Conservation (phyloP, 2,113 vertebrate species). For the Turnix velox region DNA sequence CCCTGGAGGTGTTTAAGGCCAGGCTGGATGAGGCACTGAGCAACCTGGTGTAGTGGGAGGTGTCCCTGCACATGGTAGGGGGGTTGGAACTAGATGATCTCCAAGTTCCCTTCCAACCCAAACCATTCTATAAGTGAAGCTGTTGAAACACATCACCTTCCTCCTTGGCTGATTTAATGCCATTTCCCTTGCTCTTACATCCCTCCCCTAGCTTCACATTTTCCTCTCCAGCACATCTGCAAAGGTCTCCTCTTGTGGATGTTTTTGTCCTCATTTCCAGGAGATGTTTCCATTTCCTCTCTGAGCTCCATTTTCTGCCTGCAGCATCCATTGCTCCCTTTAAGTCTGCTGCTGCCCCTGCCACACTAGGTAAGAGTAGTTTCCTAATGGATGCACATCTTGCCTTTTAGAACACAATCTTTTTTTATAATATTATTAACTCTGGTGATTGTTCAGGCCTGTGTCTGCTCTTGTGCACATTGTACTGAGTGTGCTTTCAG, state of each 20-base stretch:
- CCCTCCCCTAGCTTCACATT: background rate
- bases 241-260: background rate
- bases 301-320: background rate
- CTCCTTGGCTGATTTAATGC: background rate
- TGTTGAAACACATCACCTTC: background rate
- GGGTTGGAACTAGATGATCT: no score
- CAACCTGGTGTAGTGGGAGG: no score
- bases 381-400: background rate
- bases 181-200: background rate
- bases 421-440: background rate
- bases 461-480: background rate
- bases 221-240: background rate
- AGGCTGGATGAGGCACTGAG: no score
- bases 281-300: background rate
- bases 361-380: background rate
- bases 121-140: no score
- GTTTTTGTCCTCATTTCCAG: background rate
- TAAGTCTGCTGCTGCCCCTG: background rate
- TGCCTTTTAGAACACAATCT: background rate
- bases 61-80: no score
- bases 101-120: no score
- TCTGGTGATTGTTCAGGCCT: background rate
- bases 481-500: background rate
- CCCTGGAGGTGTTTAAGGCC: no score
- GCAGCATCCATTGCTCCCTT: background rate